Base-by-base conservation (phyloP, 2,888 invertebrate species). In the Thymelicus sylvestris region DNA sequence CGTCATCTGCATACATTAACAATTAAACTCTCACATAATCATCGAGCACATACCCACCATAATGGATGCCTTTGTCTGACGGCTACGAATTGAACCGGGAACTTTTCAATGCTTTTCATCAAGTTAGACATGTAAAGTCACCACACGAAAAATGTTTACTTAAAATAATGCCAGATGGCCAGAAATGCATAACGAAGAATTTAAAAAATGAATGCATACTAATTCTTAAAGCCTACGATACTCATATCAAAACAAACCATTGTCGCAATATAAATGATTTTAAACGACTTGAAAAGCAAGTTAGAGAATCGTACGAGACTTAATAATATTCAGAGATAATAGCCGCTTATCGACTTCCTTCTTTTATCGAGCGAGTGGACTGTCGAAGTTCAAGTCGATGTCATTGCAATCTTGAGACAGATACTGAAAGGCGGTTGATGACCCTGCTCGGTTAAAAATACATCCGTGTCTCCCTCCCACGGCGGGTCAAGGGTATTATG, bases 361-460 rank as follows among this genome's bases (percentile, higher is more conserved):
- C 65, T 57, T 64, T 64, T 57, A 64, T 64, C 69, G 59, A 39
- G 38, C 59, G n/a, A 70, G 57, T 70, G 64, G 65, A 31, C 31
- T 31, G 31, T 31, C 31, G 31, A 70, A 65, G 70, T 70, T 70
- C 70, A 70, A 65, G 65, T 12, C 64, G 69, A 70, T 72, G 66
- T 70, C 62, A 71, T 72, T 73, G 74, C 74, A 72, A 74, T 72
- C 74, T 77, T 73, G 73, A 71, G 74, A 74, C 67, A 74, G 50
- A 60, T 80, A 77, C 77, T 78, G 73, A 70, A 76, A 79, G 77
- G 78, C 85, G 90, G 89, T 84, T 83, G 85, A 84, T 84, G 90
- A 91, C 86, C 87, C 86, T 76, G 78, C 71, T 74, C 77, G 76
- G 83, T 87, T 88, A 88, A 89, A 90, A 88, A 88, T 89, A 89